Evolutionary conservation across 2,113 vertebrate species (phyloP).

Genomic region (Neogale vison): DNA sequence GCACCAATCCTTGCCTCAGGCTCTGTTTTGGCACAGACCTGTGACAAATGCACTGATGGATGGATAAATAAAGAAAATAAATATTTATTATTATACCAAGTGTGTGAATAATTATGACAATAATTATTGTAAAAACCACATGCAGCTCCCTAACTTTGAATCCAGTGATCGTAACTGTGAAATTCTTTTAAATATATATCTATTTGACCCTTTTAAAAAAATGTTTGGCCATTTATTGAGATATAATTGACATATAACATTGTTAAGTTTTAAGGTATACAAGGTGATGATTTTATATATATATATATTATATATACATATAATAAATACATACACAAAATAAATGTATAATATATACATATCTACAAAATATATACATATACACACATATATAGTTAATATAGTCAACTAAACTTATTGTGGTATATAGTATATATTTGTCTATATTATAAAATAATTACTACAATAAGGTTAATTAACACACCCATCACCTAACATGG

Average conservation of each 20-base stretch:
- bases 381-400: not conserved
- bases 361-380: not conserved
- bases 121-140: not conserved
- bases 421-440: not conserved
- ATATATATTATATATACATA: not conserved
- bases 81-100: not conserved
- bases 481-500: not conserved
- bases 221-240: not conserved
- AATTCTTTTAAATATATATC: not conserved
- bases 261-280: not conserved
- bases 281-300: not conserved
- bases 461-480: not conserved
- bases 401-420: not conserved
- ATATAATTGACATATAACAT: not conserved
- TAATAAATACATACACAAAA: no score
- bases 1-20: not conserved
- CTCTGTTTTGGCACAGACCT: not conserved
- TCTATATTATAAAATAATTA: not conserved
- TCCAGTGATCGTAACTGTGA: not conserved
- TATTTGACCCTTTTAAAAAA: not conserved
- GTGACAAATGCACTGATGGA: not conserved
- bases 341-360: no score
- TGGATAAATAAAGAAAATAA: slow-evolving; percentile 6
- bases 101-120: not conserved
- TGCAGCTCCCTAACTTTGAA: not conserved